Conservation (phyloP, 2,888 invertebrate genomes). For the Dynastes grantii region DNA sequence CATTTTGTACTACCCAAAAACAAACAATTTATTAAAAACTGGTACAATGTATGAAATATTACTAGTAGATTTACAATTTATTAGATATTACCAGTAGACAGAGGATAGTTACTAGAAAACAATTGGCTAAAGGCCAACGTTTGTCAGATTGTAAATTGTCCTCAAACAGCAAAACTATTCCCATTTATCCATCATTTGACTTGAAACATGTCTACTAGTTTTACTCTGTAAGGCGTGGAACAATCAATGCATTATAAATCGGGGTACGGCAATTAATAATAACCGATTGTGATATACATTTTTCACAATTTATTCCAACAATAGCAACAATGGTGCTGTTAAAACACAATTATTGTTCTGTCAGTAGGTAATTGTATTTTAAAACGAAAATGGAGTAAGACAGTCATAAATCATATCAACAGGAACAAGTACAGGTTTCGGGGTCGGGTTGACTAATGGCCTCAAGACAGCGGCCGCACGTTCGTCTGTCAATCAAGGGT, state of each 20-base stretch:
- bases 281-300: constrained; percentile 33
- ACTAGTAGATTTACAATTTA: too few species aligned
- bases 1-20: too few species aligned
- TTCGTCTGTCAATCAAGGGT: constrained; percentile 62
- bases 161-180: too few species aligned
- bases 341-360: constrained; percentile 52
- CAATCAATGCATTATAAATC: constrained; percentile 19
- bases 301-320: constrained; percentile 49
- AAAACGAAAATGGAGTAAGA: constrained; percentile 54
- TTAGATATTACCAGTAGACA: too few species aligned
- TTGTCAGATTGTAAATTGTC: too few species aligned
- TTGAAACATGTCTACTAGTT: neutral
- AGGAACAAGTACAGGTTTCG: constrained; percentile 56
- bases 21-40: too few species aligned
- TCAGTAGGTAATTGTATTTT: constrained; percentile 53
- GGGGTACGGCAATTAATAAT: constrained; percentile 35
- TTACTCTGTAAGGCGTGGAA: neutral
- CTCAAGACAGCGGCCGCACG: constrained; percentile 63
- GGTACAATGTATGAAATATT: too few species aligned
- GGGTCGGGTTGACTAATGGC: constrained; percentile 61
- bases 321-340: constrained; percentile 48
- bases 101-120: too few species aligned
- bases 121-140: too few species aligned
- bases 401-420: constrained; percentile 56
- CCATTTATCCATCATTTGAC: neutral